Percentiles rank a stretch among this genome's conserved stretches.
phyloP scores from a whole-genome alignment of 23 tunicate genomes.

The Oikopleura albicans region DNA sequence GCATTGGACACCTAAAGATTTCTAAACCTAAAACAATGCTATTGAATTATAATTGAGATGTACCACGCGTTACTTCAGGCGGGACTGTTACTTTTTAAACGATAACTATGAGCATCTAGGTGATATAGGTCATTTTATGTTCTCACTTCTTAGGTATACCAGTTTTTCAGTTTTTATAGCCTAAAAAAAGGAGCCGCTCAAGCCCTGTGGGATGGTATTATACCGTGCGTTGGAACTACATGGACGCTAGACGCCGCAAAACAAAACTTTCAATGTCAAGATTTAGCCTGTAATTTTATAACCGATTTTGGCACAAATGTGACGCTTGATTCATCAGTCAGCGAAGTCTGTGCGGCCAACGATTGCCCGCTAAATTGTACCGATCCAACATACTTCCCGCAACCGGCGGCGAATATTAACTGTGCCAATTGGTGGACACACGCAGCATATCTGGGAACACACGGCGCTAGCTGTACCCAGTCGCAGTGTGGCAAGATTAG shows the following conservation, averaged over 20 bases:
- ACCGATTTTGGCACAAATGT: neutral
- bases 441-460: neutral
- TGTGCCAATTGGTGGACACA: neutral
- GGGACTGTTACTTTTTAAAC: too few relatives aligned
- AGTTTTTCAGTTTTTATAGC: too few relatives aligned
- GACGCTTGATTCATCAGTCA: neutral
- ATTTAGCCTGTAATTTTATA: neutral
- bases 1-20: too few relatives aligned
- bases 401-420: neutral
- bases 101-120: too few relatives aligned
- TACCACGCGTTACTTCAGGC: too few relatives aligned
- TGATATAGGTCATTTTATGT: too few relatives aligned
- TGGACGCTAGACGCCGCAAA: neutral
- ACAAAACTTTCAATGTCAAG: neutral
- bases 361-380: neutral
- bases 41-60: too few relatives aligned
- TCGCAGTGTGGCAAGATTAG: neutral
- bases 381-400: neutral
- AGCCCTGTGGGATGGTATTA: slow-evolving; percentile 1
- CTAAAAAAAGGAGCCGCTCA: too few relatives aligned
- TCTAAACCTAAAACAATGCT: too few relatives aligned
- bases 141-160: too few relatives aligned
- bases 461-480: neutral
- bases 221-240: neutral
- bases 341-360: neutral